Base-by-base conservation (phyloP, 2,113 vertebrate genomes). In the Leptocoma aspasia region DNA sequence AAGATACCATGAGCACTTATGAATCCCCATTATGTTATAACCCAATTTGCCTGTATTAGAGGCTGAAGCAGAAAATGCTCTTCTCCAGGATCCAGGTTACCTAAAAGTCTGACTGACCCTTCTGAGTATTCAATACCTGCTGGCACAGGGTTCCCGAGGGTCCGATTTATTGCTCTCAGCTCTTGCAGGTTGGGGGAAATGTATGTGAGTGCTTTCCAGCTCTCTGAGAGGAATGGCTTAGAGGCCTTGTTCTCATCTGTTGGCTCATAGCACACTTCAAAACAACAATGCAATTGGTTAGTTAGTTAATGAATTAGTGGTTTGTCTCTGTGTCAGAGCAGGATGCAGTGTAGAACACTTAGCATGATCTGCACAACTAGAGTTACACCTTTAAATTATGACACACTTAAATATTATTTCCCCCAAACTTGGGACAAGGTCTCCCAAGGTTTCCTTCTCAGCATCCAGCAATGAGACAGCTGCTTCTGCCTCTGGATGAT, bases 251-350 rank as follows among this genome's bases (percentile, higher is more conserved):
- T 98, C 86, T 97, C 92, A 96, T 99, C 98, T 13, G 99, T 99
- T 4, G 99, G 99, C 95, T 99, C 99, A 42, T 98, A 99, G 97
- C 98, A 99, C 93, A 99, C 99, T 99, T 96, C 79, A 96, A 97
- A 96, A 96, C 56, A 97, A 82, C 39, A 94, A 69, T 63, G 73
- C 47, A 82, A 35, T 30, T 42, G 30, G 63, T 97, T 92, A 96
- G 39, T 52, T 68, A 65, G 17, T 54, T 26, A 42, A 45, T 75
- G 63, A 52, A 28, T 72, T 63, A 81, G 23, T 28, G 22, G 10
- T 57, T 45, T 33, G 10, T 49, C 26, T 28, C 69, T 60, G 14
- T 4, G 1, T 63, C 71, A 76, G 63, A 79, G 59, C 42, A 44
- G 42, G 44, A 42, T 31, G 42, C 42, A 41, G 31, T 4, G 18